Conservation (phyloP, 2,797 vertebrate species). For the Odontamblyopus lacepedii region DNA sequence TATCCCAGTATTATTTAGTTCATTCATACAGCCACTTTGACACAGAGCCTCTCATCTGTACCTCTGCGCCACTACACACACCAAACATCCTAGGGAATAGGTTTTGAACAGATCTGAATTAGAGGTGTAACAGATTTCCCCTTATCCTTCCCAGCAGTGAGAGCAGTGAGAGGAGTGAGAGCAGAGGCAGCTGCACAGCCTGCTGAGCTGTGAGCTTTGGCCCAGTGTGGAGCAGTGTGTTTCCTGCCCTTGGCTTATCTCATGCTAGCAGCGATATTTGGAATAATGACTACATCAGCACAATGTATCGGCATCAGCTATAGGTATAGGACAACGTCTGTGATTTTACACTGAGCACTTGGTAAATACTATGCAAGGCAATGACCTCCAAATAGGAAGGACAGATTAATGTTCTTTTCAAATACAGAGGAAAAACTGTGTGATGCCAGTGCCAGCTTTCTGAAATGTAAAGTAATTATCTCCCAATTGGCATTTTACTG, state of each 20-base stretch:
- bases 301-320: background rate
- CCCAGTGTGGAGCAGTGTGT: background rate
- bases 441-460: background rate
- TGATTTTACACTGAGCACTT: background rate
- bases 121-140: slow-evolving; percentile 8
- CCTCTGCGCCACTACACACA: no score
- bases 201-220: slow-evolving; percentile 9
- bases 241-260: slow-evolving; percentile 11
- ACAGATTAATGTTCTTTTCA: slow-evolving; percentile 3
- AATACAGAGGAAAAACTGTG: background rate
- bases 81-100: background rate
- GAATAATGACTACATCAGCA: slow-evolving; percentile 9
- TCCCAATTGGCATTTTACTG: no score
- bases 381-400: background rate
- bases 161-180: background rate
- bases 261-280: slow-evolving; percentile 5
- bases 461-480: background rate
- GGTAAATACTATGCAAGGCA: background rate
- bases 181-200: slow-evolving; percentile 11
- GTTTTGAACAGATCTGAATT: slow-evolving; percentile 6
- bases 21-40: background rate
- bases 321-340: background rate
- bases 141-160: slow-evolving; percentile 10
- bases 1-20: no score
- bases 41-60: background rate